These are phyloP conservation scores for Crenichthys baileyi DNA, from an alignment of 2,797 vertebrate genomes.

Conservation along the genomic window DNA sequence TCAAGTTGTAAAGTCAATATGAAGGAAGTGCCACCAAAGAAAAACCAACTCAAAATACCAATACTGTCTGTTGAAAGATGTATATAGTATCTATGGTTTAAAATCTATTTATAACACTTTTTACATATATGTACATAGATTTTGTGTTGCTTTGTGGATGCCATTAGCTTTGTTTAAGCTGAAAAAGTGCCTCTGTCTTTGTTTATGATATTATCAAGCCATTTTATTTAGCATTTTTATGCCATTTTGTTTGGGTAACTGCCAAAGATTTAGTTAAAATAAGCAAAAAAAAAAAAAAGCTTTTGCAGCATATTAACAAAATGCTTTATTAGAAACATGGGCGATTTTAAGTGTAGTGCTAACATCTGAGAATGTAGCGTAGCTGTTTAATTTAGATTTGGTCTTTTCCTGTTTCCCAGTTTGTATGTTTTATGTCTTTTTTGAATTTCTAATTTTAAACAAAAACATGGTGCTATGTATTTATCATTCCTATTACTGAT, in stretches of 20 bases:
- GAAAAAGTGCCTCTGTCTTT: conserved; percentile 91
- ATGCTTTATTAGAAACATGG: conserved; percentile 78
- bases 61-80: conserved; percentile 94
- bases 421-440: conserved; percentile 72
- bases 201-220: conserved; percentile 83
- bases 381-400: conserved; percentile 54
- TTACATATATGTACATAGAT: conserved; percentile 99
- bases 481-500: conserved; percentile 96
- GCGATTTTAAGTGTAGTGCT: conserved; percentile 54
- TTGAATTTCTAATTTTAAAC: conserved; percentile 80
- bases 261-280: conserved; percentile 66
- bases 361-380: conserved; percentile 66
- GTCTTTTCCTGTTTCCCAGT: conserved; percentile 70
- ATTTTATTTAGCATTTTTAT: conserved; percentile 64
- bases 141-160: conserved; percentile 90
- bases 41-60: conserved; percentile 73
- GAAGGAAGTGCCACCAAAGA: conserved; percentile 64
- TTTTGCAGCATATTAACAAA: conserved; percentile 79
- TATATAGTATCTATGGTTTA: conserved; percentile 99
- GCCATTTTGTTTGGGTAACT: conserved; percentile 65
- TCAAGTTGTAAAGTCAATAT: conserved; percentile 43
- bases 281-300: conserved; percentile 19
- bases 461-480: conserved; percentile 96
- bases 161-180: conserved; percentile 84
- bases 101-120: conserved; percentile 99